A percentile compares a stretch with the other conserved stretches of the same genome.
Conservation (phyloP, 2,113 vertebrate species). For the Gracilinanus agilis region DNA sequence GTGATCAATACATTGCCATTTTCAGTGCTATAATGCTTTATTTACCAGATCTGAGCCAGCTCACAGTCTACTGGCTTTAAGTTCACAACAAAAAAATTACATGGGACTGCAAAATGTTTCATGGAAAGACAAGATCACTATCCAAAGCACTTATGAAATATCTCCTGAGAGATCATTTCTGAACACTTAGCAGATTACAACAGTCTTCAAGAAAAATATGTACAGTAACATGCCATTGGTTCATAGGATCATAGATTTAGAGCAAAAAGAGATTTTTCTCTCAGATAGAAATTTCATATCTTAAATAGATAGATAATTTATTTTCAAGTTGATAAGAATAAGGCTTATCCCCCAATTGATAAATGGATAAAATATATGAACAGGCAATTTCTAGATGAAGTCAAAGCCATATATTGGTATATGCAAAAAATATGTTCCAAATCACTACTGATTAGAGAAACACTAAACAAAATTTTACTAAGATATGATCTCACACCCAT, state of each 20-base stretch:
- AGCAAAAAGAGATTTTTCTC: neutral
- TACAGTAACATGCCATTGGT: neutral
- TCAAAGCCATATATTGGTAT: too few species aligned
- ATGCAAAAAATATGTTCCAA: too few species aligned
- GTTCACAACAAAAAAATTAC: neutral
- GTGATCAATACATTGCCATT: conserved; percentile 11
- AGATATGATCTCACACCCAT: too few species aligned
- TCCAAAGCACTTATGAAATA: neutral
- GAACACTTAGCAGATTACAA: neutral
- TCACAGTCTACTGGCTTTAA: conserved; percentile 42
- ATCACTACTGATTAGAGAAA: too few species aligned
- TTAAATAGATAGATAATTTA: too few species aligned
- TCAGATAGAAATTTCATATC: too few species aligned
- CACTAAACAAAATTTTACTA: too few species aligned
- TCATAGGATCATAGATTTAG: neutral
- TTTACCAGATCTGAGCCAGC: conserved; percentile 31
- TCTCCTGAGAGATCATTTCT: neutral
- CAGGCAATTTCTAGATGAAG: too few species aligned
- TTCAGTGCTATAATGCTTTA: conserved; percentile 16
- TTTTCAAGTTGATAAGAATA: too few species aligned
- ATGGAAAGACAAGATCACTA: conserved; percentile 11
- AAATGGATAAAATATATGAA: too few species aligned
- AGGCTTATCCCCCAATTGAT: too few species aligned
- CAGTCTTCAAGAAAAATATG: neutral
- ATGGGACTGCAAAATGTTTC: conserved; percentile 37